Percentiles rank a stretch among this genome's conserved stretches.
These are phyloP conservation scores for Volucella inflata DNA, from an alignment of 2,888 invertebrate species.

Conservation along the genomic window DNA sequence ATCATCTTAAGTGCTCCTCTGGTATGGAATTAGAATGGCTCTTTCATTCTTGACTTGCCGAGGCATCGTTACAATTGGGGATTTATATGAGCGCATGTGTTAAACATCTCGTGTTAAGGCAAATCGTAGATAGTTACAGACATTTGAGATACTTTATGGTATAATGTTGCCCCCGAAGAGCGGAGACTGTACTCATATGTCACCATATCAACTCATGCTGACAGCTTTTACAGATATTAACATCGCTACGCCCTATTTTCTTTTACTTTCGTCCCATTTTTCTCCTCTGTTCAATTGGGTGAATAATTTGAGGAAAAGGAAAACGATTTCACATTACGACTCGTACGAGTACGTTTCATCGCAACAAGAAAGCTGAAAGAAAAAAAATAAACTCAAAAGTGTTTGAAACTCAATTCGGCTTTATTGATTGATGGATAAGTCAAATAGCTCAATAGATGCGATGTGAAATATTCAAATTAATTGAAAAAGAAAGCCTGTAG, in stretches of 20 bases:
- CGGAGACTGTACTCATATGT: neutral
- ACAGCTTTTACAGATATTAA: slow-evolving; percentile 49
- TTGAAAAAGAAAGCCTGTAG: too few species aligned
- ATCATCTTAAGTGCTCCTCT: slow-evolving; percentile 64
- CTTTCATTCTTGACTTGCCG: slow-evolving; percentile 31
- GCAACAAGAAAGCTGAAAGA: neutral
- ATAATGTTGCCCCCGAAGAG: neutral
- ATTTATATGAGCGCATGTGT: slow-evolving; percentile 12
- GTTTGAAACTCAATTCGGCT: slow-evolving; percentile 19
- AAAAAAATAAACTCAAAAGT: neutral
- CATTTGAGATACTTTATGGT: neutral
- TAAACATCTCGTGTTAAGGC: neutral
- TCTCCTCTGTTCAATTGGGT: slow-evolving; percentile 27
- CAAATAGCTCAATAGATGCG: too few species aligned
- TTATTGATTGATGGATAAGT: slow-evolving; percentile 12
- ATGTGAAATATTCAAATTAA: too few species aligned
- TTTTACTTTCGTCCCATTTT: neutral
- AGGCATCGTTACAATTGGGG: slow-evolving; percentile 16
- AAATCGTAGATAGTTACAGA: slow-evolving; percentile 36
- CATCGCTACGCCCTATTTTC: neutral
- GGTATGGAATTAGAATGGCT: slow-evolving; percentile 53
- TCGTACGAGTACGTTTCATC: too few species aligned
- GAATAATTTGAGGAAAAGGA: neutral
- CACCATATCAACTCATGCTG: slow-evolving; percentile 32
- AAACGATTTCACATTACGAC: too few species aligned